Evolutionary conservation across 2,888 invertebrate species (phyloP).

Genomic region (Habroteleia sp.): DNA sequence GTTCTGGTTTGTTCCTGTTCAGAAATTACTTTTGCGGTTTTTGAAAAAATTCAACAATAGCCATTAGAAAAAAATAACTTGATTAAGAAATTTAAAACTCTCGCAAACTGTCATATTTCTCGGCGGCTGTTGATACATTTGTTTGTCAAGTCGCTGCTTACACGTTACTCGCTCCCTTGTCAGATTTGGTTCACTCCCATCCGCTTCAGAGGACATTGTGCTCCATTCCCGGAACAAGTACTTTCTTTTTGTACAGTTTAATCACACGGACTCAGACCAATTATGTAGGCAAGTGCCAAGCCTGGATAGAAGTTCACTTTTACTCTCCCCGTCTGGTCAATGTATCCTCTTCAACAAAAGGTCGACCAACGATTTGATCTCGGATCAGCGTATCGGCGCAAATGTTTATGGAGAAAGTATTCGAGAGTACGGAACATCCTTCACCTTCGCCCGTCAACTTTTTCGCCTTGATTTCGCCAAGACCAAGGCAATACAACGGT

Average conservation of each 20-base stretch:
- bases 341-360: conserved; percentile 52
- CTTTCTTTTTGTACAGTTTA: conserved; percentile 58
- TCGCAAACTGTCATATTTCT: conserved; percentile 39
- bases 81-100: too few species aligned
- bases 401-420: conserved; percentile 74
- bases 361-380: conserved; percentile 58
- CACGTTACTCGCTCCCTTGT: too few species aligned
- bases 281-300: conserved; percentile 50
- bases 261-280: conserved; percentile 47
- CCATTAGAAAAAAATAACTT: too few species aligned
- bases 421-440: conserved; percentile 71
- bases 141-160: conserved; percentile 27
- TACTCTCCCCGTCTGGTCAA: conserved; percentile 60
- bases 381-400: conserved; percentile 34
- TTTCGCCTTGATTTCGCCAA: conserved; percentile 68
- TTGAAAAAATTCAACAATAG: too few species aligned
- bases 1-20: too few species aligned
- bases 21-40: too few species aligned
- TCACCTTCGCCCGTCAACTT: conserved; percentile 74
- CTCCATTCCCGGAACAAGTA: too few species aligned
- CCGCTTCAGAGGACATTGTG: not conserved
- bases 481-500: conserved; percentile 30
- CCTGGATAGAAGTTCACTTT: conserved; percentile 51
- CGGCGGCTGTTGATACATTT: conserved; percentile 23
- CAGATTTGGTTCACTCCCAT: conserved; percentile 9